A percentile compares a stretch with the other conserved stretches of the same genome.
Conservation (phyloP, 2,113 vertebrate genomes). For the Neolamprologus toae region DNA sequence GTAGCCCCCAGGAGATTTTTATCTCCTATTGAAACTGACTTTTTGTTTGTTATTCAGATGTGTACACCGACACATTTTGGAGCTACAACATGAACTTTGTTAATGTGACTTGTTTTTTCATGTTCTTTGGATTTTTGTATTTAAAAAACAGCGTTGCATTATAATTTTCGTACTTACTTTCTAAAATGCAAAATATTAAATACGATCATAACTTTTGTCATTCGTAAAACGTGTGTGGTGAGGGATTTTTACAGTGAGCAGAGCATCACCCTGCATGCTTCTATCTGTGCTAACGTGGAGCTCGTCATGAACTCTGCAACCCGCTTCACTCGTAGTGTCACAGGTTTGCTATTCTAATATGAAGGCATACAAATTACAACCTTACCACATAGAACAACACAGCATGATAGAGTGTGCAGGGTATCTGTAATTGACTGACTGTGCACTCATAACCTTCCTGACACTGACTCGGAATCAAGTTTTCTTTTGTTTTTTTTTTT, state of each 20-base stretch:
- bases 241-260: background rate
- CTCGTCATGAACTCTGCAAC: background rate
- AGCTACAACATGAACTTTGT: background rate
- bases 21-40: accelerated
- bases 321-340: background rate
- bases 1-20: background rate
- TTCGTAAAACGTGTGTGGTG: background rate
- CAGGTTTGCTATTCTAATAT: background rate
- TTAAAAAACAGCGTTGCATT: background rate
- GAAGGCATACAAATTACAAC: background rate
- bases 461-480: background rate
- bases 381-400: background rate
- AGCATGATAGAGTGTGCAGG: background rate
- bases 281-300: background rate
- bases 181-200: background rate
- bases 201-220: background rate
- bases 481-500: no score
- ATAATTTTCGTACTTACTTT: background rate
- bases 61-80: background rate
- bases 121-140: background rate
- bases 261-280: background rate
- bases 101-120: background rate
- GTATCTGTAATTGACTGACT: background rate
- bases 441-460: background rate
- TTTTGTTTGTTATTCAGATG: background rate